Percentiles rank a stretch among this genome's conserved stretches.
Conservation (phyloP, 1,140 invertebrate species). For the Lineus longissimus region DNA sequence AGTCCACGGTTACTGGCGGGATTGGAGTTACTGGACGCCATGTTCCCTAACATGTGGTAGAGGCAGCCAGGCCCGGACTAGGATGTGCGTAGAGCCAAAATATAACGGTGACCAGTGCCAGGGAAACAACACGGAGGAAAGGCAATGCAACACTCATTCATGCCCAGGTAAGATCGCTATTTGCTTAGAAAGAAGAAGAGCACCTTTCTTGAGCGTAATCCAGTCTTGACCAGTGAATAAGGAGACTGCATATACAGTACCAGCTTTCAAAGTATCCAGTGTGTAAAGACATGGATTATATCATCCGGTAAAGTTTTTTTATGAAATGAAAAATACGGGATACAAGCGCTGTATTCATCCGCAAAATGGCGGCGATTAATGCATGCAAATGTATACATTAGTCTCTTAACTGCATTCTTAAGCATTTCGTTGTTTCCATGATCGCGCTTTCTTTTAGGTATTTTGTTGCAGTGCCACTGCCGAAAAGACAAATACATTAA, state of each 20-base stretch:
- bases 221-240: neutral
- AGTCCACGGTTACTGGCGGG: conserved; percentile 71
- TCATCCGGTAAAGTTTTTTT: no score
- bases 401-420: no score
- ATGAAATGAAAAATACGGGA: no score
- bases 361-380: neutral
- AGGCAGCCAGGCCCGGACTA: conserved; percentile 59
- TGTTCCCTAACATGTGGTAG: conserved; percentile 63
- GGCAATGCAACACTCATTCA: neutral
- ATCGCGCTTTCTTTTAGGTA: no score
- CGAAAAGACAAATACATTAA: no score
- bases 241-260: no score
- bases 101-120: conserved; percentile 57
- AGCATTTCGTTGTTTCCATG: no score
- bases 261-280: no score
- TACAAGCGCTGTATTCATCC: neutral
- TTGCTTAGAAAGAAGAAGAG: neutral
- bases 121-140: conserved; percentile 36
- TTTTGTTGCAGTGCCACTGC: no score
- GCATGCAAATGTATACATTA: neutral
- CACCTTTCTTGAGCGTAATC: no score
- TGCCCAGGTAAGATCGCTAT: conserved; percentile 17
- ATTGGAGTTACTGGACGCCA: conserved; percentile 44
- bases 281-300: no score
- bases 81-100: conserved; percentile 59